Percentiles rank a stretch among this genome's conserved stretches.
Evolutionary conservation across 2,888 invertebrate genomes (phyloP).

Genomic region (Leptopilina myrica): DNA sequence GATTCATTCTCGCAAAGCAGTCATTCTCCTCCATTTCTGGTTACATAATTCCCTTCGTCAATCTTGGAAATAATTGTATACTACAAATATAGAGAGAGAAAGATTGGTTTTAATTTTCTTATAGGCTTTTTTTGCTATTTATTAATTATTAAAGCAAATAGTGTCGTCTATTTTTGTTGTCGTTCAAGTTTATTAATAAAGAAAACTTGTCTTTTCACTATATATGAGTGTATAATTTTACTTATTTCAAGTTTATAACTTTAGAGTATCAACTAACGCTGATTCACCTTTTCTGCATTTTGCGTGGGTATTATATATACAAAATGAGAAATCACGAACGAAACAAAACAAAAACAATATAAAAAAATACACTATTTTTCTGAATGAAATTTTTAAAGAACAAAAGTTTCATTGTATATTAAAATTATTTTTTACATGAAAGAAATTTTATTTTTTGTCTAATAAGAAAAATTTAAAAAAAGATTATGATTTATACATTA

Average conservation of each 20-base stretch:
- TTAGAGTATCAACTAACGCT: neutral
- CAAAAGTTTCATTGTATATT: too few relatives aligned
- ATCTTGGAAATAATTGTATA: conserved; percentile 31
- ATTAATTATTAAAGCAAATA: neutral
- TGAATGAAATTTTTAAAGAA: too few relatives aligned
- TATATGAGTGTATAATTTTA: too few relatives aligned
- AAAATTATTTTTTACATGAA: too few relatives aligned
- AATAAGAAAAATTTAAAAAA: too few relatives aligned
- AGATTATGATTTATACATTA: too few relatives aligned
- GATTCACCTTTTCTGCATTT: conserved; percentile 17
- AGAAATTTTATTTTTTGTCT: too few relatives aligned
- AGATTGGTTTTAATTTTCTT: conserved; percentile 2
- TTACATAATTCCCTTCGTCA: conserved; percentile 45
- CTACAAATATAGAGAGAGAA: too few relatives aligned
- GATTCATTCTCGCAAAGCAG: conserved; percentile 50
- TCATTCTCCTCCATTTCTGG: conserved; percentile 50
- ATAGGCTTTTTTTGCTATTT: neutral
- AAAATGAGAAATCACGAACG: neutral
- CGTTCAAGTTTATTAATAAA: neutral
- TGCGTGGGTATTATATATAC: neutral
- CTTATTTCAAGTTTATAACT: neutral
- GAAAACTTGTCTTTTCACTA: neutral
- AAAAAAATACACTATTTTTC: neutral
- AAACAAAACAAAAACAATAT: neutral
- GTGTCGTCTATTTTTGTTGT: conserved; percentile 5